phyloP scores from a whole-genome alignment of 2,113 vertebrate species.

The Pimephales promelas region DNA sequence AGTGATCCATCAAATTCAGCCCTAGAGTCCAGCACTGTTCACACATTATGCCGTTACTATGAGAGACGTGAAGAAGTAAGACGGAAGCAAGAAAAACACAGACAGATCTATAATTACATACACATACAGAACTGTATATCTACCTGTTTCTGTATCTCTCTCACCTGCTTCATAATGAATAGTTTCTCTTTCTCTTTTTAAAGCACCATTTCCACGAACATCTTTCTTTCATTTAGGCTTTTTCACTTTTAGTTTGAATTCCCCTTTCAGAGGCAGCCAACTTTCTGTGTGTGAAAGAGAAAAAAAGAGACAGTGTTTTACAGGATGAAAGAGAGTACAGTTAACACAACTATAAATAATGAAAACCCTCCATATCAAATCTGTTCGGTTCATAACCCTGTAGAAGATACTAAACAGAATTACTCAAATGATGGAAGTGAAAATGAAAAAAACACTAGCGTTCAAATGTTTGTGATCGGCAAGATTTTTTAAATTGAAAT shows the following conservation, averaged over 20 bases:
- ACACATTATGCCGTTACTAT: slow-evolving; percentile 33
- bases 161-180: slow-evolving; percentile 35
- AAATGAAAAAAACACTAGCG: background rate
- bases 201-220: background rate
- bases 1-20: slow-evolving; percentile 34
- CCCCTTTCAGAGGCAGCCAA: background rate
- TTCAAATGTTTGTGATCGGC: background rate
- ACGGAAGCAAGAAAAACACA: background rate
- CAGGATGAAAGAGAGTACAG: slow-evolving; percentile 13
- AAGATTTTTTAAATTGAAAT: background rate
- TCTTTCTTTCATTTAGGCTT: slow-evolving; percentile 2
- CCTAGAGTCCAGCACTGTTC: slow-evolving; percentile 29
- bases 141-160: background rate
- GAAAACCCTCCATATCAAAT: slow-evolving; percentile 22
- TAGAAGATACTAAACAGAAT: background rate
- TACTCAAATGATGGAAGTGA: background rate
- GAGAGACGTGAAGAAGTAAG: slow-evolving; percentile 4
- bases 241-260: background rate
- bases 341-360: slow-evolving; percentile 33
- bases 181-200: slow-evolving; percentile 5
- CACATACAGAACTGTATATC: background rate
- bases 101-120: slow-evolving; percentile 5
- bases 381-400: background rate
- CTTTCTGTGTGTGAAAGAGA: background rate
- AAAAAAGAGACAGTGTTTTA: background rate